Evolutionary conservation across 2,888 invertebrate species (phyloP).

Genomic region (Ceramica pisi): DNA sequence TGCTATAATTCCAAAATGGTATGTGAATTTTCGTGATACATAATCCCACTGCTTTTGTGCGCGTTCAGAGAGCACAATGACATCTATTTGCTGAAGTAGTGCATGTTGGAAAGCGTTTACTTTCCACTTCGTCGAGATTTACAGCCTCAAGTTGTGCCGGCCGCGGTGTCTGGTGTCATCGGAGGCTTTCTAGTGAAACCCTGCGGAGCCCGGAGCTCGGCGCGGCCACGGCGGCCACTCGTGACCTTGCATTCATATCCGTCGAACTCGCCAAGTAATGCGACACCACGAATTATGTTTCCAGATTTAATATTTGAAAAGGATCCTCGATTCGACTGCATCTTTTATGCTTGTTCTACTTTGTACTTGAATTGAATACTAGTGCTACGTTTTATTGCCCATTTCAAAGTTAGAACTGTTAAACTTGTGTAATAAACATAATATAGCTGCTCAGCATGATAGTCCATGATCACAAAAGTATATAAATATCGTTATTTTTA

Average conservation of each 20-base stretch:
- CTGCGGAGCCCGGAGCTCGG: slow-evolving; percentile 55
- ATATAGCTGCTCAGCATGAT: slow-evolving; percentile 7
- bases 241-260: slow-evolving; percentile 77
- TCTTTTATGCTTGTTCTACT: slow-evolving; percentile 1
- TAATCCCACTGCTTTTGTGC: slow-evolving; percentile 40
- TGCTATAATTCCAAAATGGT: slow-evolving; percentile 34
- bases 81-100: slow-evolving; percentile 68
- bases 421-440: slow-evolving; percentile 31
- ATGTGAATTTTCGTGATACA: slow-evolving; percentile 46
- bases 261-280: slow-evolving; percentile 56
- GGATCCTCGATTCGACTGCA: not conserved
- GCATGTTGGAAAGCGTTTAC: slow-evolving; percentile 78
- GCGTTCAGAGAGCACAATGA: slow-evolving; percentile 62
- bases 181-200: slow-evolving; percentile 82
- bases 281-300: slow-evolving; percentile 56
- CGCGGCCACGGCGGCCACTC: slow-evolving; percentile 68
- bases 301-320: slow-evolving; percentile 45
- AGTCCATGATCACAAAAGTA: not conserved
- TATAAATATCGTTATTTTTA: not conserved
- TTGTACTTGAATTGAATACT: slow-evolving; percentile 20
- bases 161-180: slow-evolving; percentile 78
- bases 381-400: slow-evolving; percentile 31
- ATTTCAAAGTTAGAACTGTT: slow-evolving; percentile 21
- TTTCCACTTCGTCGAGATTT: slow-evolving; percentile 80
- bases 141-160: slow-evolving; percentile 74